Evolutionary conservation across 2,113 vertebrate species (phyloP), one percentile per base, ranked within the genome.

Genomic region (Rana temporaria): DNA sequence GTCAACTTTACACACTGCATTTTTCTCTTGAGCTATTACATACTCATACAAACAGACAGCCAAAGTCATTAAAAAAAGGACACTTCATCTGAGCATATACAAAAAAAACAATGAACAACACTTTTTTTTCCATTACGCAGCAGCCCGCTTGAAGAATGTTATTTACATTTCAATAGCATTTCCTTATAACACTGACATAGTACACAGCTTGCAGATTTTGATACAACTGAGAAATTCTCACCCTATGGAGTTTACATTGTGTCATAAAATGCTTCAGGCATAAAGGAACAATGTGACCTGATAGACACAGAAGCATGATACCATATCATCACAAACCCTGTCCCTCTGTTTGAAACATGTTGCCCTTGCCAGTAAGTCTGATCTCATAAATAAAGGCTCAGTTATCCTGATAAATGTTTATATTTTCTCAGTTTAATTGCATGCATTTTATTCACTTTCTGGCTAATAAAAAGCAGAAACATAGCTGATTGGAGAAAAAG

Each of bases 21-120:
- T 78, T 81, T 81, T 65, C 69, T 81, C 48, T 72, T 63, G 38
- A 73, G 68, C 79, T 81, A 81, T 81, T 81, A 73, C 42, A 34
- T 73, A 72, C 73, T 64, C 59, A 56, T 60, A 73, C 7, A 14
- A 73, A 73, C 56, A 81, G 55, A 73, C 18, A 65, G 24, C 38
- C 17, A 56, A 79, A 68, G 64, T 72, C 22, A 73, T 73, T 81
- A 26, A 20, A 56, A 64, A 42, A 73, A 81, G 79, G 59, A 73
- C 79, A 81, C 59, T 65, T 81, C 19, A n/a, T 42, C 30, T 7
- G 53, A 55, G 77, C 8, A 80, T 30, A 48, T 12, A 19, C 30
- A 60, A 53, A 62, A 30, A 53, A 62, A 70, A 17, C 55, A 71
- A 24, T 18, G 16, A 70, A 42, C 19, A 60, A n/a, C 26, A n/a